Evolutionary conservation across 2,113 vertebrate species (phyloP).

Genomic region (Platichthys flesus): DNA sequence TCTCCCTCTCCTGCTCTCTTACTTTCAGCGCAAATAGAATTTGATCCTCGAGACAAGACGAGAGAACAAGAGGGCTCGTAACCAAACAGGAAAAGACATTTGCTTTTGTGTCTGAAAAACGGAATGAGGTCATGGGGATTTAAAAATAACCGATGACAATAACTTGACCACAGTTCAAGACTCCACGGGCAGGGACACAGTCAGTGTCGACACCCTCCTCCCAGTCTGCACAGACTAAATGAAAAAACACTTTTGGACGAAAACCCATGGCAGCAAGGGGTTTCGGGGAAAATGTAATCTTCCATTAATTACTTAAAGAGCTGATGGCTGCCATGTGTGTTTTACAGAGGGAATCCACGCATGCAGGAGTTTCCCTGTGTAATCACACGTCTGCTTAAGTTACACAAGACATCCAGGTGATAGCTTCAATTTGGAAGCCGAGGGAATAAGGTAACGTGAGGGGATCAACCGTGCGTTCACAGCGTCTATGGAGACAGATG

Average conservation of each 20-base stretch:
- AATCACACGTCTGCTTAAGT: slow-evolving; percentile 37
- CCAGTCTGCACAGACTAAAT: slow-evolving; percentile 1
- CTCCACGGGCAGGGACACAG: background rate
- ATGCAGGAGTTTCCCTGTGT: slow-evolving; percentile 7
- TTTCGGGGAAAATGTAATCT: slow-evolving; percentile 51
- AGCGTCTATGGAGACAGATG: slow-evolving; percentile 26
- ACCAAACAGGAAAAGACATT: slow-evolving; percentile 3
- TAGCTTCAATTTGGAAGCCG: slow-evolving; percentile 26
- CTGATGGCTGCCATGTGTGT: slow-evolving; percentile 47
- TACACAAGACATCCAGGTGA: slow-evolving; percentile 12
- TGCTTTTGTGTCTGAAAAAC: slow-evolving; percentile 47
- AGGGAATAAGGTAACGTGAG: slow-evolving; percentile 23
- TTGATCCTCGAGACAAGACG: background rate
- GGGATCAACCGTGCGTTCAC: slow-evolving; percentile 7
- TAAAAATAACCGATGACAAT: slow-evolving; percentile 70
- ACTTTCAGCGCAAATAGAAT: background rate
- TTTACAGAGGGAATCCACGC: slow-evolving; percentile 43
- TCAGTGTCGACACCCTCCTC: slow-evolving; percentile 42
- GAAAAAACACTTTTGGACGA: slow-evolving; percentile 37
- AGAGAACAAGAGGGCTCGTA: background rate
- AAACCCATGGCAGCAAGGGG: slow-evolving; percentile 48
- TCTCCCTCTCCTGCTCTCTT: too few species aligned
- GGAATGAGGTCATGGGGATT: slow-evolving; percentile 60
- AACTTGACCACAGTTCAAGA: slow-evolving; percentile 48
- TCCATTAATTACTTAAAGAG: slow-evolving; percentile 39